These are phyloP conservation scores for Nibea coibor DNA, from an alignment of 2,113 vertebrate species.

Conservation along the genomic window DNA sequence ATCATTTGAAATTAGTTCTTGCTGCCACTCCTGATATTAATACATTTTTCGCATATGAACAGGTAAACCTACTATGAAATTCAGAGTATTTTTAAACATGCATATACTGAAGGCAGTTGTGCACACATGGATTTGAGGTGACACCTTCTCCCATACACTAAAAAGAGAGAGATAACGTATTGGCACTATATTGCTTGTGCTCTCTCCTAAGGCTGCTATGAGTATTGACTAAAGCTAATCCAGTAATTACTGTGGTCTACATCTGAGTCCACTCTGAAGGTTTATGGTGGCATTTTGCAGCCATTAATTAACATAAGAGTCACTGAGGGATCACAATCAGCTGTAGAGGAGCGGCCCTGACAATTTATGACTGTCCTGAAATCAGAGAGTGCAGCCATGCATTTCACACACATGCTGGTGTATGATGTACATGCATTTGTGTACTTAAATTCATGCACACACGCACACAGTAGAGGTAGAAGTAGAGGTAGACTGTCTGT, in stretches of 20 bases:
- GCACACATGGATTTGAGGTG: neutral
- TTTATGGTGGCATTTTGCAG: conserved; percentile 77
- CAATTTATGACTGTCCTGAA: conserved; percentile 74
- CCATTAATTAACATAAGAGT: conserved; percentile 81
- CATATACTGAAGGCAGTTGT: neutral
- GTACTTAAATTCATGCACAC: conserved; percentile 16
- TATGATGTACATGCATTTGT: conserved; percentile 34
- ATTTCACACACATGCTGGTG: conserved; percentile 32
- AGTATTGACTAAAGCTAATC: conserved; percentile 81
- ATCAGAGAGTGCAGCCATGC: conserved; percentile 55
- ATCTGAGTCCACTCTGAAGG: conserved; percentile 66
- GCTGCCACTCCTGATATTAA: neutral
- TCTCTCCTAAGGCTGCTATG: conserved; percentile 41
- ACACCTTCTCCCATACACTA: neutral
- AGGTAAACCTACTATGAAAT: neutral
- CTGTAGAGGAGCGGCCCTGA: conserved; percentile 58
- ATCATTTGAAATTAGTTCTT: neutral
- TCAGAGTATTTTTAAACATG: neutral
- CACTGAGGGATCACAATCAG: conserved; percentile 74
- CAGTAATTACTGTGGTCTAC: conserved; percentile 80
- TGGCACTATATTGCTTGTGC: conserved; percentile 7
- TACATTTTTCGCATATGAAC: neutral
- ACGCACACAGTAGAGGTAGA: neutral
- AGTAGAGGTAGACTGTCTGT: neutral
- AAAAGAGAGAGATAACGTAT: conserved; percentile 25